phyloP scores from a whole-genome alignment of 2,888 invertebrate species.

The Agrotis clavis region DNA sequence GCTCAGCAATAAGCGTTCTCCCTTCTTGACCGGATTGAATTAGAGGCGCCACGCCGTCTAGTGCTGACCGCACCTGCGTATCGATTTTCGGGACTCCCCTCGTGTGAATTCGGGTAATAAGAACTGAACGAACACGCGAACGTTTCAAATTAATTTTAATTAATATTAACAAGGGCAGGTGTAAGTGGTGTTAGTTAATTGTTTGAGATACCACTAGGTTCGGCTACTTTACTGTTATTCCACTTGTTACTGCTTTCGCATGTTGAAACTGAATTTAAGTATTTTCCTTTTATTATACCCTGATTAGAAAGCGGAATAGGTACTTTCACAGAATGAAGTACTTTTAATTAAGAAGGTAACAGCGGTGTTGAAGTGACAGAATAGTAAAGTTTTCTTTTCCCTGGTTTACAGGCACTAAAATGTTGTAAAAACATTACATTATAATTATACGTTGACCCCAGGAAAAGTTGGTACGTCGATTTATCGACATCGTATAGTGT shows the following conservation, averaged over 20 bases:
- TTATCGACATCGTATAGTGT: conserved; percentile 57
- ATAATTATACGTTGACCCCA: conserved; percentile 7
- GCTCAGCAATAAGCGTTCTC: conserved; percentile 78
- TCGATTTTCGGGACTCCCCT: conserved; percentile 65
- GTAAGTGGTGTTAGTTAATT: conserved; percentile 56
- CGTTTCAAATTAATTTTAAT: conserved; percentile 60
- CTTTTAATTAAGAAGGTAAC: conserved; percentile 33
- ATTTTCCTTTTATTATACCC: conserved; percentile 22
- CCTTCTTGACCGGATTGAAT: conserved; percentile 83
- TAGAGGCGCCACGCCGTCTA: conserved; percentile 84
- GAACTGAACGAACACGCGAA: conserved; percentile 61
- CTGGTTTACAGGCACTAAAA: conserved; percentile 30
- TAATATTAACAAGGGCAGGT: conserved; percentile 56
- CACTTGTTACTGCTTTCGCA: conserved; percentile 37
- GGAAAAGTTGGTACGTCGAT: conserved; percentile 21
- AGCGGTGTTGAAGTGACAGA: conserved; percentile 4
- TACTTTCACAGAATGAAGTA: conserved; percentile 23
- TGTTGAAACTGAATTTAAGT: conserved; percentile 11
- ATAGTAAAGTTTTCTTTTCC: conserved; percentile 8
- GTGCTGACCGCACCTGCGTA: conserved; percentile 71
- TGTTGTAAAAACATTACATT: conserved; percentile 18
- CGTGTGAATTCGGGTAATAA: conserved; percentile 63
- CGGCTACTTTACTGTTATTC: conserved; percentile 37
- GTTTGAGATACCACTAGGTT: conserved; percentile 48
- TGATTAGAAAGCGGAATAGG: conserved; percentile 16